Base-by-base conservation (phyloP, 2,888 invertebrate genomes). In the Stenichneumon culpator region DNA sequence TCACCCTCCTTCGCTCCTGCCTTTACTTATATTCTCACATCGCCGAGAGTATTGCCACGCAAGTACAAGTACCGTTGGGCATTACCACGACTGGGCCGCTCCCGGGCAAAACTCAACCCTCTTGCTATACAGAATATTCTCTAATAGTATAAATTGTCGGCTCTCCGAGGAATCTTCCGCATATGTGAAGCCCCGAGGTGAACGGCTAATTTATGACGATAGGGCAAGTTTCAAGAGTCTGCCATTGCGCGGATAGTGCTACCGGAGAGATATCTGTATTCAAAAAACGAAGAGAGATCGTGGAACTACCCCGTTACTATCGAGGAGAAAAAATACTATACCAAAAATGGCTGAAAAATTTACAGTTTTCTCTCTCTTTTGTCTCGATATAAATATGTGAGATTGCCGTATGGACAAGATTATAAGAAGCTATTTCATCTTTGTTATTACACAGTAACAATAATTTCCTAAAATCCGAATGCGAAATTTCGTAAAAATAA, bases 101-200 rank as follows among this genome's bases (percentile, higher is more conserved):
- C n/a, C 16, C 36, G 14, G 19, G 36, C 32, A 60, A 73, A 78
- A 79, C 79, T 79, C 73, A 65, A 54, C 52, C 36, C 65, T 22
- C 22, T 7, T 3, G 16, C n/a, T 57, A n/a, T 63, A 82, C 44
- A 67, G 22, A 74, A 19, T 9, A 22, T 36, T 47, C 65, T 65
- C 39, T 72, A 75, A 79, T 47, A 74, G 54, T 79, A 83, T 70
- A 79, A 79, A 83, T 79, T 79, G 60, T 79, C 68, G 73, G 32
- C 68, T 74, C n/a, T 47, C 16, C 73, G 67, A 73, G 72, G 19
- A 73, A 73, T 78, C 78, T 78, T 68, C 28, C 22, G 69, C 57
- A 50, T 80, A 68, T 68, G 36, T 60, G 47, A 25, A 47, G 54
- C n/a, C 32, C 32, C 44, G 72, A 47, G 57, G 39, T 32, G 57